Conservation (phyloP, 2,113 vertebrate species). For the Lasiurus borealis region DNA sequence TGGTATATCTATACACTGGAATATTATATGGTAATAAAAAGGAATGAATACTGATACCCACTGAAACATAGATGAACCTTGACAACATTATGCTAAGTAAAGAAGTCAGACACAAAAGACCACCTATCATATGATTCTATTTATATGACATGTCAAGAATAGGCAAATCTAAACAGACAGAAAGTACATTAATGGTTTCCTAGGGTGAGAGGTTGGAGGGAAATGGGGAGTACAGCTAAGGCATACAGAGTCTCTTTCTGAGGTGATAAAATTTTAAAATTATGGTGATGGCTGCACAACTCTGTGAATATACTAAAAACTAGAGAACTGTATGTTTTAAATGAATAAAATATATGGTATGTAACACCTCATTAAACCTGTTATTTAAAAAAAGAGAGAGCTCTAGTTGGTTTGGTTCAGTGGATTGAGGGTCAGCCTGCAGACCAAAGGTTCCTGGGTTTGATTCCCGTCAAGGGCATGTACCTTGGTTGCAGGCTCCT, state of each 20-base stretch:
- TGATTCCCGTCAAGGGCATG: no score
- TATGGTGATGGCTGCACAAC: background rate
- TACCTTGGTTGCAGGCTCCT: background rate
- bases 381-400: background rate
- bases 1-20: background rate
- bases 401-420: no score
- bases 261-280: background rate
- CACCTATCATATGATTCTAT: background rate
- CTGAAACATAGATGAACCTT: background rate
- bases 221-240: background rate
- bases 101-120: conserved; percentile 1
- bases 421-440: no score
- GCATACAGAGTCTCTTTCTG: background rate
- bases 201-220: background rate
- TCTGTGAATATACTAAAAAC: background rate
- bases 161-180: background rate
- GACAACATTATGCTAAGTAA: background rate
- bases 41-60: background rate
- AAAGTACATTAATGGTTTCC: background rate
- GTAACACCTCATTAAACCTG: background rate
- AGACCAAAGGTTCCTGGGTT: no score
- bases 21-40: conserved; percentile 10
- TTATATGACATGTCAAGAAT: background rate
- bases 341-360: background rate
- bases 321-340: background rate